These are phyloP conservation scores for Masnerella sp. DNA, from an alignment of 2,888 invertebrate genomes.

Conservation along the genomic window DNA sequence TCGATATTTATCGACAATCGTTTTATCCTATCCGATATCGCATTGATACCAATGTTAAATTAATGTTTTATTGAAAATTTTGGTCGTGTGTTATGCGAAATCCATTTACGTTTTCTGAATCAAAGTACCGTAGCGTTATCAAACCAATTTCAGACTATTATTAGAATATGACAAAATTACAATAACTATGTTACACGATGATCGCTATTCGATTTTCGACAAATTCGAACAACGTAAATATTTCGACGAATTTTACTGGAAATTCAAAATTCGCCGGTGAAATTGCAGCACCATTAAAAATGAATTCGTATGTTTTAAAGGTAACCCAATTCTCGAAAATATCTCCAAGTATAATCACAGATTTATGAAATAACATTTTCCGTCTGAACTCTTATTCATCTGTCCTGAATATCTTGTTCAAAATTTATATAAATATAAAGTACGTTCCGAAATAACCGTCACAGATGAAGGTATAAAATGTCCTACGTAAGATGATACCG, in stretches of 20 bases:
- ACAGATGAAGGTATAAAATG: conserved; percentile 26
- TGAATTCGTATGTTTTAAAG: conserved; percentile 30
- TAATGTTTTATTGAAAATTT: conserved; percentile 18
- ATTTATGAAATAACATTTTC: conserved; percentile 36
- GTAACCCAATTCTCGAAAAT: conserved; percentile 20
- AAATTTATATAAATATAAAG: conserved; percentile 36
- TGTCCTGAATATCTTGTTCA: conserved; percentile 12
- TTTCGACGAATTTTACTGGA: too few species aligned
- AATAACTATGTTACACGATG: too few species aligned
- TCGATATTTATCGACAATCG: conserved; percentile 22
- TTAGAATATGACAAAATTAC: too few species aligned
- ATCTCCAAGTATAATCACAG: conserved; percentile 3
- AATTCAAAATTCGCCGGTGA: too few species aligned
- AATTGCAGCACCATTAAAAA: too few species aligned
- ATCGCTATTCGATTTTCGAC: too few species aligned
- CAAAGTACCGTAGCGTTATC: neutral
- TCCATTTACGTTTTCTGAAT: neutral
- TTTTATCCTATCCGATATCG: conserved; percentile 16
- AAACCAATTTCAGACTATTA: neutral
- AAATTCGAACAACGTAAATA: too few species aligned
- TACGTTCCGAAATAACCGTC: conserved; percentile 10
- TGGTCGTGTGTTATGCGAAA: neutral
- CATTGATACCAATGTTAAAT: conserved; percentile 15
- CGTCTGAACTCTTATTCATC: conserved; percentile 4
- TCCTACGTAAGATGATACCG: conserved; percentile 19